Base-by-base conservation (phyloP, 1,140 invertebrate genomes). In the Nixonia krombeini region DNA sequence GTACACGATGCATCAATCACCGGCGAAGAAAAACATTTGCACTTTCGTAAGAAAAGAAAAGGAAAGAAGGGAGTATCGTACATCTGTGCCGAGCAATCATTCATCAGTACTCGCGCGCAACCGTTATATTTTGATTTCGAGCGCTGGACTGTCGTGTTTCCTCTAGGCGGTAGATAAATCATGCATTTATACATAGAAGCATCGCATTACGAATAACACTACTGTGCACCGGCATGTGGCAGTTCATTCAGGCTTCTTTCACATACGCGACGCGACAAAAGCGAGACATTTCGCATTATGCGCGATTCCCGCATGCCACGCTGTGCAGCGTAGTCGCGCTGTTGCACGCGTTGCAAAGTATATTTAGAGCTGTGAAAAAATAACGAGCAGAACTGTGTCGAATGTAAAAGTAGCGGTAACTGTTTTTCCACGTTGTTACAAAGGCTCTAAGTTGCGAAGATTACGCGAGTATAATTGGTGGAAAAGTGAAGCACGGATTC, bases 111-210 rank as follows among this genome's bases (percentile, higher is more conserved):
- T 31, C 18, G 8, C 41, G 35, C 31, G 26, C n/a, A 33, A 63
- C 66, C 59, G 45, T 64, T 69, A 56, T 55, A 61, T 69, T 69
- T 68, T 59, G 53, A 58, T 58, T 55, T 45, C 44, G 56, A 46
- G 49, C 37, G 52, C 28, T 16, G 38, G 33, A 21, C 42, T 53
- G 58, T 25, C 28, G 49, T 38, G 66, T 59, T 69, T 69, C 59
- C 58, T 63, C 57, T 58, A 63, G 44, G 49, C 50, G 31, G 35
- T 25, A 50, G 49, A 69, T 68, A 69, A 69, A 69, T 63, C 58
- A 63, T 69, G 42, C 58, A 69, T 69, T 69, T 53, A 44, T 59
- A 53, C 16, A 56, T 51, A 52, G 58, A 62, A 62, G 57, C 65
- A 62, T 57, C 42, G 66, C 49, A 55, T 58, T 58, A 69, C 58